Evolutionary conservation across 2,888 invertebrate genomes (phyloP), one percentile per base, ranked within the genome.

Genomic region (Alentia gelatinosa): DNA sequence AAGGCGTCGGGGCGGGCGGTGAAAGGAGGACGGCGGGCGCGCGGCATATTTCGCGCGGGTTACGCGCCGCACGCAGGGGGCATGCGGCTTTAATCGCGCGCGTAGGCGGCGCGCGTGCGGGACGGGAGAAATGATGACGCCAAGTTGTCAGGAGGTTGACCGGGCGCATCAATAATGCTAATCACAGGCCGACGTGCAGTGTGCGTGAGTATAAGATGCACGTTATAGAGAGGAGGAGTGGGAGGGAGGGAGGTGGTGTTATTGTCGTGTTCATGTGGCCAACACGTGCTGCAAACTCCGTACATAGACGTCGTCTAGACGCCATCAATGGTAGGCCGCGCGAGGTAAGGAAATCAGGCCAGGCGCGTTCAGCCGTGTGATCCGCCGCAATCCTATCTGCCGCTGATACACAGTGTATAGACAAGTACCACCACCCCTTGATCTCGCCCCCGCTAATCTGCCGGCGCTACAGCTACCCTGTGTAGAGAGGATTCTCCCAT

Each of bases 131-230:
- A 68, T 39, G 79, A 39, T 79, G 79, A 35, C 39, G 15, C 79
- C 23, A 1, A 39, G 79, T 79, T 79, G 79, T 79, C 79, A 79
- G 26, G 79, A 37, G 79, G 35, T 39, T 79, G 79, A 79, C 79
- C 39, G 39, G 79, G 9, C 79, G 79, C 79, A 79, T 79, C 79
- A 79, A 79, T 79, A 79, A 79, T 79, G 79, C 79, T 79, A 79
- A 79, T 79, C 79, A 79, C 39, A 26, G 37, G 19, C 79, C 39
- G 15, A 35, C 19, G 79, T 26, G 37, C 37, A n/a, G 12, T n/a
- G 56, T n/a, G n/a, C 5, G 3, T n/a, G n/a, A 1, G 56, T 19
- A 56, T 19, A n/a, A n/a, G 47, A 12, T 42, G 47, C 9, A 42
- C 9, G 5, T n/a, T n/a, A n/a, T n/a, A n/a, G 68, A 30, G 30